Conservation (phyloP, 2,888 invertebrate genomes). For the Monopis laevigella region DNA sequence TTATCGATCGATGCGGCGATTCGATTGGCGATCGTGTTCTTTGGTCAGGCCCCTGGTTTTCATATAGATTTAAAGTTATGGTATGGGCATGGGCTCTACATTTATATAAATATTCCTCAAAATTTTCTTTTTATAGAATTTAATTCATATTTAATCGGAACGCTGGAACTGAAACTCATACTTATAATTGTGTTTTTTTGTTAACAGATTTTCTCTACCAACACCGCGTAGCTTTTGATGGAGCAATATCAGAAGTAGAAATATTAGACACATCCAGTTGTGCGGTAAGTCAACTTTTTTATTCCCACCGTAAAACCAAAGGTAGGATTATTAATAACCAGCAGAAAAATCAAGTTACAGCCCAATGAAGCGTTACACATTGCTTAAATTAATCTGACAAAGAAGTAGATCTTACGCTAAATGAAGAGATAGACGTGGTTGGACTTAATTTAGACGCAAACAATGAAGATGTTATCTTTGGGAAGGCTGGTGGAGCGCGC, state of each 20-base stretch:
- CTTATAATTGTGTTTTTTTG: not conserved
- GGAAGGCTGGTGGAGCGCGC: slow-evolving; percentile 11
- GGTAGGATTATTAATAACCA: too few relatives aligned
- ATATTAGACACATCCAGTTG: slow-evolving; percentile 83
- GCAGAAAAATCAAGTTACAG: too few relatives aligned
- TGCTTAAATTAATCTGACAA: not conserved
- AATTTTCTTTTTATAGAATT: too few relatives aligned
- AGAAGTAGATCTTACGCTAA: slow-evolving; percentile 7
- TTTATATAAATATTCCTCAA: too few relatives aligned
- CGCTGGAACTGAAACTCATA: too few relatives aligned
- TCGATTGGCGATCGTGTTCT: too few relatives aligned
- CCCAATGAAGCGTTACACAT: not conserved
- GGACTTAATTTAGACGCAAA: slow-evolving; percentile 54
- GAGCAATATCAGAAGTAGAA: slow-evolving; percentile 80
- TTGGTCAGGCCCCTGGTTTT: too few relatives aligned
- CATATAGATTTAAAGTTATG: too few relatives aligned
- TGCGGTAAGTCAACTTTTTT: slow-evolving; percentile 71
- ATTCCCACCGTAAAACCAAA: too few relatives aligned
- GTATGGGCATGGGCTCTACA: too few relatives aligned
- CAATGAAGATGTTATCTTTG: slow-evolving; percentile 59
- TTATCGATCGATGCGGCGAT: too few relatives aligned
- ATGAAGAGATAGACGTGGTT: slow-evolving; percentile 41
- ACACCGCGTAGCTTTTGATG: slow-evolving; percentile 81
- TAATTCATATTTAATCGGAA: too few relatives aligned
- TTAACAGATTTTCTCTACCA: slow-evolving; percentile 80